A percentile compares a stretch with the other conserved stretches of the same genome.
These are phyloP conservation scores for Melitaea cinxia DNA, from an alignment of 1,140 invertebrate species.

Conservation along the genomic window DNA sequence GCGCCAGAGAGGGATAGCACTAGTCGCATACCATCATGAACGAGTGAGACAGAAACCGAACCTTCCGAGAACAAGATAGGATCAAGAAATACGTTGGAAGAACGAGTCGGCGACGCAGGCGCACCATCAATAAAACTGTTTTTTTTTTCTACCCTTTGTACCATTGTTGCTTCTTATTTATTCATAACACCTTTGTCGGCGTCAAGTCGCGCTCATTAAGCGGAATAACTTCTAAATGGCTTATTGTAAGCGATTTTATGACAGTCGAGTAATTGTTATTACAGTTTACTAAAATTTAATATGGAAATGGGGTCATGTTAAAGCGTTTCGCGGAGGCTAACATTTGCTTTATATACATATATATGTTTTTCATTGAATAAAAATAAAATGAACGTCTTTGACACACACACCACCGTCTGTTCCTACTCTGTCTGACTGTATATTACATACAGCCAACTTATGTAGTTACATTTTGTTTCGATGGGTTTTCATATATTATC, in stretches of 20 bases:
- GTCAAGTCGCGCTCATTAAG: constrained; percentile 58
- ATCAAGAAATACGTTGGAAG: constrained; percentile 62
- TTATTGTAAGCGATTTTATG: constrained; percentile 28
- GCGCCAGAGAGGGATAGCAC: constrained; percentile 45
- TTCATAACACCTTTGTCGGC: constrained; percentile 75
- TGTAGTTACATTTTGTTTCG: too few species aligned
- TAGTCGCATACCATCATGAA: constrained; percentile 10
- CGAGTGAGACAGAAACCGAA: constrained; percentile 43
- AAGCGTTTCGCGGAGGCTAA: too few species aligned
- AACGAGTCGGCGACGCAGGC: constrained; percentile 62
- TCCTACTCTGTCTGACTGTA: too few species aligned
- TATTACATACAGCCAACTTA: too few species aligned
- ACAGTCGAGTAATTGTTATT: constrained; percentile 50
- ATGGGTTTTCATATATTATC: too few species aligned
- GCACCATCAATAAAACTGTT: constrained; percentile 62
- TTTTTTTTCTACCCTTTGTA: constrained; percentile 50
- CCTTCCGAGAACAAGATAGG: constrained; percentile 75
- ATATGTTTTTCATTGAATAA: too few species aligned
- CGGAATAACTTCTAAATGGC: constrained; percentile 45
- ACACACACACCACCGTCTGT: too few species aligned
- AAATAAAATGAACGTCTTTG: too few species aligned
- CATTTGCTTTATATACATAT: too few species aligned
- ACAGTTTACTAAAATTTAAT: not conserved
- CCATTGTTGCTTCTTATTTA: constrained; percentile 63
- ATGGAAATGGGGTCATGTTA: too few species aligned